These are phyloP conservation scores for Tinea semifulvella DNA, from an alignment of 2,888 invertebrate genomes.

Conservation along the genomic window DNA sequence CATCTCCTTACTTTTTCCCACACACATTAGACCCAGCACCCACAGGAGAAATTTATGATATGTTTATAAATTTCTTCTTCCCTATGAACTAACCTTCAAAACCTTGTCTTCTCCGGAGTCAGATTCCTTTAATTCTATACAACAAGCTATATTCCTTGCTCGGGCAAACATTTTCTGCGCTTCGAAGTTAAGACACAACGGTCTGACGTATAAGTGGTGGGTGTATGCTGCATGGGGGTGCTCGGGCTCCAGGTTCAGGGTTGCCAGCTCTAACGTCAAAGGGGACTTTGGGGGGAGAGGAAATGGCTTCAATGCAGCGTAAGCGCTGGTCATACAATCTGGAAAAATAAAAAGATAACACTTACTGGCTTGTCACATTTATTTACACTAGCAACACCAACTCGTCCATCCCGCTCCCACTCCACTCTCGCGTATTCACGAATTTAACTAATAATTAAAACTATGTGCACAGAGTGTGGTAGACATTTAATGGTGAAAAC, in stretches of 20 bases:
- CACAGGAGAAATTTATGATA: no score
- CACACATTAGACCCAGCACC: no score
- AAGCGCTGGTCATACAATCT: constrained; percentile 87
- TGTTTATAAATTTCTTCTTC: no score
- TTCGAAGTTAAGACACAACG: constrained; percentile 85
- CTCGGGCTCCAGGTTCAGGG: constrained; percentile 76
- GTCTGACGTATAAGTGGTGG: constrained; percentile 94
- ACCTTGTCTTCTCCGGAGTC: constrained; percentile 71
- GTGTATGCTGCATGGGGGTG: constrained; percentile 85
- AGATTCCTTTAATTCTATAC: constrained; percentile 85
- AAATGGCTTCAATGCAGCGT: constrained; percentile 87
- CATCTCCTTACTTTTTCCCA: no score
- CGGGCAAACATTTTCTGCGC: constrained; percentile 90
- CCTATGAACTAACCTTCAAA: constrained; percentile 76
- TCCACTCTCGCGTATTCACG: no score
- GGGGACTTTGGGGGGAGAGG: constrained; percentile 79
- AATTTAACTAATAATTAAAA: no score
- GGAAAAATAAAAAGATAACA: no score
- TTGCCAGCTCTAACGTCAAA: constrained; percentile 86
- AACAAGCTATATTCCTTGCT: constrained; percentile 94
- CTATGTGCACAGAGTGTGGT: no score
- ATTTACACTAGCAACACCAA: no score
- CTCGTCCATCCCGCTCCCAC: no score
- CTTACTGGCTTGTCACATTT: no score
- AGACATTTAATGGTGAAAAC: no score